Evolutionary conservation across 2,888 invertebrate genomes (phyloP).

Genomic region (Parnassius mnemosyne): DNA sequence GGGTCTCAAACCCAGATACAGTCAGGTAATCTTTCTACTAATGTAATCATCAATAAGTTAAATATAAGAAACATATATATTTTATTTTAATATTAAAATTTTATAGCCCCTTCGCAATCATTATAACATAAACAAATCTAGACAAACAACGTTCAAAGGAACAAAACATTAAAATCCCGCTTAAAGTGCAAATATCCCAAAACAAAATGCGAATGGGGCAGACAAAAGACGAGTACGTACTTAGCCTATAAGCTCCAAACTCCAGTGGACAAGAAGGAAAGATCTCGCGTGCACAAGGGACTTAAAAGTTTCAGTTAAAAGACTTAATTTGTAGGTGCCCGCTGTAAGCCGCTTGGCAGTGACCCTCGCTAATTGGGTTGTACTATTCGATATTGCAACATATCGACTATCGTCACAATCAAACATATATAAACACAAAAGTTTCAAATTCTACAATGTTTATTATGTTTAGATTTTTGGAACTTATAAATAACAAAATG

Average conservation of each 20-base stretch:
- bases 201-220: conserved; percentile 65
- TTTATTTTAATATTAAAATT: too few relatives aligned
- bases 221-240: conserved; percentile 66
- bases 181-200: conserved; percentile 53
- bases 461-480: too few relatives aligned
- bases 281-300: conserved; percentile 71
- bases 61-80: too few relatives aligned
- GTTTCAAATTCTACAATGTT: too few relatives aligned
- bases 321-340: conserved; percentile 77
- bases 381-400: conserved; percentile 35
- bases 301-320: conserved; percentile 79
- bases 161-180: conserved; percentile 49
- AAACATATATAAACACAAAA: background rate
- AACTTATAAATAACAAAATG: too few relatives aligned
- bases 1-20: too few relatives aligned
- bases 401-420: conserved; percentile 42
- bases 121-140: conserved; percentile 6
- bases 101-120: background rate
- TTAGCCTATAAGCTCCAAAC: conserved; percentile 75
- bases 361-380: conserved; percentile 60
- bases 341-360: conserved; percentile 69
- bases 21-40: too few relatives aligned
- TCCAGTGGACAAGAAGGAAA: conserved; percentile 73
- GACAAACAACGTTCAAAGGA: conserved; percentile 17
- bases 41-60: too few relatives aligned